Evolutionary conservation across 2,113 vertebrate species (phyloP).

Genomic region (Caranx ignobilis): DNA sequence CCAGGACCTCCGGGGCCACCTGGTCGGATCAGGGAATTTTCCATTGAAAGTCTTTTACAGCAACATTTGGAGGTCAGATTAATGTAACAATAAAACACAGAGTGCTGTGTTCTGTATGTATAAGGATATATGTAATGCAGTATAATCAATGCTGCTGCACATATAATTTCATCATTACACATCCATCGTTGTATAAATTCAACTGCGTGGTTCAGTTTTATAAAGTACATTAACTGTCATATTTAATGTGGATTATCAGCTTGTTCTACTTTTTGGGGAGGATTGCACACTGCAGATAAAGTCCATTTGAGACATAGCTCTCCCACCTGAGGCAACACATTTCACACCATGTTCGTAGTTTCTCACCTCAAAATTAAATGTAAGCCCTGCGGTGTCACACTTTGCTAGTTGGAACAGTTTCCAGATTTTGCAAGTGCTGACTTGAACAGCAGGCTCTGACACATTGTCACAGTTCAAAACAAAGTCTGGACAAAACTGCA

Average conservation of each 20-base stretch:
- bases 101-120: neutral
- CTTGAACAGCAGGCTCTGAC: constrained; percentile 18
- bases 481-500: neutral
- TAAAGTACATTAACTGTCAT: neutral
- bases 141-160: neutral
- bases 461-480: neutral
- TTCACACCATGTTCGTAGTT: constrained; percentile 4
- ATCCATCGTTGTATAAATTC: neutral
- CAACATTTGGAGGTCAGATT: constrained; percentile 1
- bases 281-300: neutral
- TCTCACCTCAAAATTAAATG: constrained; percentile 9
- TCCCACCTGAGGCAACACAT: neutral
- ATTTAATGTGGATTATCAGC: neutral
- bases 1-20: constrained; percentile 90
- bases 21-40: constrained; percentile 79
- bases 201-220: neutral
- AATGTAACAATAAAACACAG: neutral
- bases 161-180: neutral
- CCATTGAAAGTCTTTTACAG: neutral
- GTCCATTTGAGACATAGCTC: neutral
- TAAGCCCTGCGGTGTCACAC: neutral
- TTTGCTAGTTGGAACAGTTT: neutral
- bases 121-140: neutral
- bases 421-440: neutral
- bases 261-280: neutral